Evolutionary conservation across 2,113 vertebrate species (phyloP).

Genomic region (Trogon surrucura): DNA sequence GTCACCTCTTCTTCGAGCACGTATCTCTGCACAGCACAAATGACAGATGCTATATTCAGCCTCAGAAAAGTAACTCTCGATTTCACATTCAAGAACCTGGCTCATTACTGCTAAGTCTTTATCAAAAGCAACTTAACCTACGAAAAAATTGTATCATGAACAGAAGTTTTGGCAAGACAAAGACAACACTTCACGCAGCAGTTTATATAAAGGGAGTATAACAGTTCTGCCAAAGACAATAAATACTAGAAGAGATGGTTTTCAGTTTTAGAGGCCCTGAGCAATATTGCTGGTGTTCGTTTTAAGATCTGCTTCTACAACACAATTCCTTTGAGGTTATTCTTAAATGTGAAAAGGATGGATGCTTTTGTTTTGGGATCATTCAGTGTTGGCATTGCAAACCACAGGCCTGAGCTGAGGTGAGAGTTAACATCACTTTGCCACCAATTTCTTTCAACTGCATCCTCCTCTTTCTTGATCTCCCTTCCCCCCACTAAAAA

Average conservation of each 20-base stretch:
- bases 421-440: slow-evolving; percentile 32
- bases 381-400: background rate
- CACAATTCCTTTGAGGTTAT: slow-evolving; percentile 11
- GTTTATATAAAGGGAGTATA: slow-evolving; percentile 54
- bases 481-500: background rate
- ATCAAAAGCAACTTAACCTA: slow-evolving; percentile 28
- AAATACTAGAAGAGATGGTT: slow-evolving; percentile 59
- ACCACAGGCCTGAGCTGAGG: slow-evolving; percentile 14
- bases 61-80: background rate
- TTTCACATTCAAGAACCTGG: background rate
- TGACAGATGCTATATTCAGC: background rate
- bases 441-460: slow-evolving; percentile 26
- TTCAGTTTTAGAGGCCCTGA: slow-evolving; percentile 39
- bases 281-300: slow-evolving; percentile 40
- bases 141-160: slow-evolving; percentile 28
- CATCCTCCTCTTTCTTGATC: background rate
- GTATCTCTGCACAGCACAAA: background rate
- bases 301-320: slow-evolving; percentile 37
- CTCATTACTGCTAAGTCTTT: background rate
- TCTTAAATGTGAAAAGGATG: slow-evolving; percentile 40
- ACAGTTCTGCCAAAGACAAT: slow-evolving; percentile 58
- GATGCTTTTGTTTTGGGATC: slow-evolving; percentile 42
- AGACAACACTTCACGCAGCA: slow-evolving; percentile 39
- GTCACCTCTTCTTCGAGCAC: background rate
- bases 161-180: slow-evolving; percentile 61